Evolutionary conservation across 2,113 vertebrate species (phyloP).

Genomic region (Ceyx margarethae): DNA sequence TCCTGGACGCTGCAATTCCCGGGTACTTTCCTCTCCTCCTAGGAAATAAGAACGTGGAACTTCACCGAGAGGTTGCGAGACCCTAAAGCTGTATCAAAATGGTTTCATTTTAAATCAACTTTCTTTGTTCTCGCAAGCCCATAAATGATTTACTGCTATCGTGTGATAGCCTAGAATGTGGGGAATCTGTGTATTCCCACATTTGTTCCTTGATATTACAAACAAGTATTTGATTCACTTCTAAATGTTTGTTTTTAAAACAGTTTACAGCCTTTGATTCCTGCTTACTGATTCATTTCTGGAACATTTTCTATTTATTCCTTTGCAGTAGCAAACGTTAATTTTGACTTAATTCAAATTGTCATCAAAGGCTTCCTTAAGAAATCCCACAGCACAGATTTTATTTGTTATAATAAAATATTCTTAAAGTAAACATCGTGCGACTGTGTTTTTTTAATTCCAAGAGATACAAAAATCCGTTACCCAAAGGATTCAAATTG

Average conservation of each 20-base stretch:
- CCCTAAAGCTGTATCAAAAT: constrained; percentile 8
- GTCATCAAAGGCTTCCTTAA: constrained; percentile 71
- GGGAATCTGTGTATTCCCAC: constrained; percentile 60
- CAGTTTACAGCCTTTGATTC: constrained; percentile 66
- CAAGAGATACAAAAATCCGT: constrained; percentile 70
- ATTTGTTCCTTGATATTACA: constrained; percentile 64
- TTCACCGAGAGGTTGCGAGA: neutral
- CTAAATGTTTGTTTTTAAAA: constrained; percentile 67
- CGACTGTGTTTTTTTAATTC: constrained; percentile 55
- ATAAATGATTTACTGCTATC: constrained; percentile 63
- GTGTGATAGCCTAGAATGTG: constrained; percentile 55
- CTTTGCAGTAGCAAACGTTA: constrained; percentile 67
- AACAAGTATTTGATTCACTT: constrained; percentile 67
- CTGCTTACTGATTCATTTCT: constrained; percentile 69
- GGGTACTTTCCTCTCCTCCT: neutral
- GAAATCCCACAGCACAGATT: constrained; percentile 67
- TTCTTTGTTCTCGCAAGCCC: constrained; percentile 59
- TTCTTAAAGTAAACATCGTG: constrained; percentile 66
- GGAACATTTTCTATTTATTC: constrained; percentile 66
- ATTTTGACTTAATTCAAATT: constrained; percentile 72
- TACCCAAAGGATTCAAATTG: constrained; percentile 72
- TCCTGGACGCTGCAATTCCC: neutral
- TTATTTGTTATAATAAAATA: constrained; percentile 71
- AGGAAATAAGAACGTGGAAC: neutral
- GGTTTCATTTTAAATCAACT: constrained; percentile 55